Conservation (phyloP, 2,888 invertebrate species). For the Luffia ferchaultella region DNA sequence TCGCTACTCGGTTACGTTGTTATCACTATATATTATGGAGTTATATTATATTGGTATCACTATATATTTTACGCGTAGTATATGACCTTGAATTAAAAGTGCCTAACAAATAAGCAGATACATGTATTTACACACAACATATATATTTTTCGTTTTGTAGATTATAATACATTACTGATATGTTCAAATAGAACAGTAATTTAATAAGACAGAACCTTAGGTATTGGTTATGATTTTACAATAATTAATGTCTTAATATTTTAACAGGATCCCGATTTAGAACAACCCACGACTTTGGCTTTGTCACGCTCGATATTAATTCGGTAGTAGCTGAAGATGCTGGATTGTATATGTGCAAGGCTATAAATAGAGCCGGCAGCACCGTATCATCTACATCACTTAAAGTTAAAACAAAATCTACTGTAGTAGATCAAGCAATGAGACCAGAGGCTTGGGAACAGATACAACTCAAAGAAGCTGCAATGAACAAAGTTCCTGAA, state of each 20-base stretch:
- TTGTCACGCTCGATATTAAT: slow-evolving; percentile 90
- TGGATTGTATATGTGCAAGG: slow-evolving; percentile 93
- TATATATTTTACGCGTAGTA: no score
- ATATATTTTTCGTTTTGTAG: background rate
- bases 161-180: background rate
- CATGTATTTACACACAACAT: slow-evolving; percentile 9
- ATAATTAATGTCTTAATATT: slow-evolving; percentile 1
- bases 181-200: background rate
- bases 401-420: slow-evolving; percentile 85
- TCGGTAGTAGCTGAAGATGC: slow-evolving; percentile 90
- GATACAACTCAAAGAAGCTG: slow-evolving; percentile 90
- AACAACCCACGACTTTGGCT: slow-evolving; percentile 93
- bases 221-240: background rate
- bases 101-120: background rate
- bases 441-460: slow-evolving; percentile 94
- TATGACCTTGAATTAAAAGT: no score
- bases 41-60: no score
- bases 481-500: slow-evolving; percentile 89
- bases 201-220: background rate
- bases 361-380: slow-evolving; percentile 92
- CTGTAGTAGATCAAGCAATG: slow-evolving; percentile 83
- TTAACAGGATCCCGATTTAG: slow-evolving; percentile 82
- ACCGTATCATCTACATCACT: slow-evolving; percentile 91
- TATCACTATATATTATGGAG: no score
- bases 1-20: no score